Evolutionary conservation across 2,113 vertebrate species (phyloP).

Genomic region (Phalacrocorax aristotelis): DNA sequence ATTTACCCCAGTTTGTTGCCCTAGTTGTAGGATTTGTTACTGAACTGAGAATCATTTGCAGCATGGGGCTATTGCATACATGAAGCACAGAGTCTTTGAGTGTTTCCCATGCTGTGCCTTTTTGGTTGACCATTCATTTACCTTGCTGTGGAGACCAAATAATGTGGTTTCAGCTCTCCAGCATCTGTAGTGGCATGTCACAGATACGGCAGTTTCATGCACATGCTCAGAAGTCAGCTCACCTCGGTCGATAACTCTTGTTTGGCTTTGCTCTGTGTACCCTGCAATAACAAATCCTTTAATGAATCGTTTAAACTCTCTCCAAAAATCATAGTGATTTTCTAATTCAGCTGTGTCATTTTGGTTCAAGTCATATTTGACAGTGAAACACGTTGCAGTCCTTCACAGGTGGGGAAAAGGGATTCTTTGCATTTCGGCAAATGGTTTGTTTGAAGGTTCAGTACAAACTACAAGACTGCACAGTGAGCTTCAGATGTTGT

Average conservation of each 20-base stretch:
- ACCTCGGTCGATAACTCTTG: neutral
- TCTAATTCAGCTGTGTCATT: neutral
- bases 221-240: neutral
- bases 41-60: neutral
- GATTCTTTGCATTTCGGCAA: neutral
- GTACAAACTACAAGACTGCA: neutral
- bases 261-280: neutral
- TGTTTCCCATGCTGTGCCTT: neutral
- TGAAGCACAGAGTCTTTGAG: neutral
- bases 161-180: neutral
- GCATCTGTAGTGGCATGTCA: neutral
- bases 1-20: neutral
- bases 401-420: neutral
- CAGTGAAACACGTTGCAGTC: neutral
- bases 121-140: neutral
- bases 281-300: neutral
- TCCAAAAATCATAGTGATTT: neutral
- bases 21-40: neutral
- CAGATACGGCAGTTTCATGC: neutral
- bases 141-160: neutral
- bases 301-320: neutral
- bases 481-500: neutral
- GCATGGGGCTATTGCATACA: neutral
- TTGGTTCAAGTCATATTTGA: neutral
- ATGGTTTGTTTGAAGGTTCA: neutral